Evolutionary conservation across 2,888 invertebrate genomes (phyloP).

Genomic region (Idaea aversata): DNA sequence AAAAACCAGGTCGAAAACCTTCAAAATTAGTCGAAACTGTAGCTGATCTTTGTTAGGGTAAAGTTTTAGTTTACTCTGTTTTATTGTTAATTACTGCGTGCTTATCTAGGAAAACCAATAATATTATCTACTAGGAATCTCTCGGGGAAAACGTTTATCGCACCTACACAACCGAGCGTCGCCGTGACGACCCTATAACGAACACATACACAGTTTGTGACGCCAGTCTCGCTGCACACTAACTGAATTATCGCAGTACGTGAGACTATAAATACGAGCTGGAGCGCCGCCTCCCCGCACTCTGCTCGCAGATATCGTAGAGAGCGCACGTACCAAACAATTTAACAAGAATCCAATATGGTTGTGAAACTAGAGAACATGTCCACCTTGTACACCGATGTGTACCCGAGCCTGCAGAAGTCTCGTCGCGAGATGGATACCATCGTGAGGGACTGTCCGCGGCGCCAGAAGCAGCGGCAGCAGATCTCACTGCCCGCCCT

Average conservation of each 20-base stretch:
- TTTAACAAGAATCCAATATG: slow-evolving; percentile 42
- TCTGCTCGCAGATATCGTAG: slow-evolving; percentile 46
- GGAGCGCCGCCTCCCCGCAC: slow-evolving; percentile 50
- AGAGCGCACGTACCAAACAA: slow-evolving; percentile 44
- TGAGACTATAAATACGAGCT: slow-evolving; percentile 51
- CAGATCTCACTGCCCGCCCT: slow-evolving; percentile 55
- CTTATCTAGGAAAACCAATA: not conserved
- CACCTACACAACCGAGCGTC: slow-evolving; percentile 15
- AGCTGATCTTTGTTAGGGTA: not conserved
- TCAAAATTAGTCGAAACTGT: not conserved
- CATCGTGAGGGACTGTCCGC: slow-evolving; percentile 47
- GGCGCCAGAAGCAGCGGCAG: slow-evolving; percentile 53
- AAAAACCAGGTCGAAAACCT: not conserved
- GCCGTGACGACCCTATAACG: not conserved
- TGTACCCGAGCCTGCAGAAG: slow-evolving; percentile 52
- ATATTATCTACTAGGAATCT: slow-evolving; percentile 27
- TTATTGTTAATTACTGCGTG: slow-evolving; percentile 1
- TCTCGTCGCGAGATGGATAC: slow-evolving; percentile 51
- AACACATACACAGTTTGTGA: slow-evolving; percentile 41
- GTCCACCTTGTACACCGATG: slow-evolving; percentile 56
- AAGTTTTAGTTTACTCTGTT: not conserved
- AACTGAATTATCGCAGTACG: slow-evolving; percentile 41
- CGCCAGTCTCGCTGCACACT: slow-evolving; percentile 45
- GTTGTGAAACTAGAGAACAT: slow-evolving; percentile 67
- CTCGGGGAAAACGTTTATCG: slow-evolving; percentile 31